Conservation (phyloP, 92 coral and sea anemone species). For the Plumapathes pennacea region DNA sequence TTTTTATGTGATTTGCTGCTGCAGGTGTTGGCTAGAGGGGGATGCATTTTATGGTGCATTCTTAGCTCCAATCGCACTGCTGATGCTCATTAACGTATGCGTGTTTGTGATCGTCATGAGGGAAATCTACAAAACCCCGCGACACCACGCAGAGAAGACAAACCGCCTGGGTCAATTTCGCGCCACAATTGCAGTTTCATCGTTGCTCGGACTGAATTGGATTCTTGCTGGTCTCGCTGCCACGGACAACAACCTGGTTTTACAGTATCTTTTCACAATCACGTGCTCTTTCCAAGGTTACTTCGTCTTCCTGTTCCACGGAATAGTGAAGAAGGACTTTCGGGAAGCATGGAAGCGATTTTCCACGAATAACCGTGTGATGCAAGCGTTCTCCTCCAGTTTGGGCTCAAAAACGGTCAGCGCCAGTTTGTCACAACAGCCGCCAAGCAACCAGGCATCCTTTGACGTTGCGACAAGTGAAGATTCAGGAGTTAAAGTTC, state of each 20-base stretch:
- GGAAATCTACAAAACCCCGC: constrained; percentile 86
- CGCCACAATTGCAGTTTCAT: constrained; percentile 87
- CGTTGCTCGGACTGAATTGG: constrained; percentile 95
- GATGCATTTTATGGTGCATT: constrained; percentile 80
- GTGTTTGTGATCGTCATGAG: constrained; percentile 82
- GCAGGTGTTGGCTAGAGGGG: constrained; percentile 89
- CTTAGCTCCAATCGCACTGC: constrained; percentile 83
- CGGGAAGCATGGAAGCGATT: constrained; percentile 78
- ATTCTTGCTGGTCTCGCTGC: constrained; percentile 91
- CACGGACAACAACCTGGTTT: constrained; percentile 58
- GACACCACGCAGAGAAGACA: constrained; percentile 62
- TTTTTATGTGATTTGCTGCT: too few relatives aligned
- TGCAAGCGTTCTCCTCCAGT: constrained; percentile 51
- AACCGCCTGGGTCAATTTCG: constrained; percentile 77
- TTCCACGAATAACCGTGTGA: constrained; percentile 55
- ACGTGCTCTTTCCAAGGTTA: constrained; percentile 94
- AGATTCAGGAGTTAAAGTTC: constrained; percentile 69
- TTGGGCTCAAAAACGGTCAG: constrained; percentile 17
- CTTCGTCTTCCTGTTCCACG: constrained; percentile 83
- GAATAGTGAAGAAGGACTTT: constrained; percentile 85
- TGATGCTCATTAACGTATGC: constrained; percentile 66
- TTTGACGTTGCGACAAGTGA: constrained; percentile 10
- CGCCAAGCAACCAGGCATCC: constrained; percentile 18
- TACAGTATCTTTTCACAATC: constrained; percentile 85
- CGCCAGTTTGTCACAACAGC: constrained; percentile 16